Conservation (phyloP, 2,113 vertebrate species). For the Gracilinanus agilis region DNA sequence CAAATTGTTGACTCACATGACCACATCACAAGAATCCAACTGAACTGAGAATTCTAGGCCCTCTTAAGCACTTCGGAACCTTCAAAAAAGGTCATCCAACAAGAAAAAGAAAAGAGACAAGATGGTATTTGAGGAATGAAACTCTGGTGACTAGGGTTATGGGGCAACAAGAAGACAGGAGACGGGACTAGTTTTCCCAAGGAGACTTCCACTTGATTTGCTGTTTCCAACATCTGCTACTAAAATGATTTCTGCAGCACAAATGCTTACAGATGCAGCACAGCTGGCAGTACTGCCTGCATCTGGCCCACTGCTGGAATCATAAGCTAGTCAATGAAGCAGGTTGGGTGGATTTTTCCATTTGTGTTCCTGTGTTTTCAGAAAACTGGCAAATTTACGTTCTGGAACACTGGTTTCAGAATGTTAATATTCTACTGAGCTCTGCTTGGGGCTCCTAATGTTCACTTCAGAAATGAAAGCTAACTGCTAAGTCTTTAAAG, state of each 20-base stretch:
- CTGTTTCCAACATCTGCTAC: conserved; percentile 71
- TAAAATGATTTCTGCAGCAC: conserved; percentile 74
- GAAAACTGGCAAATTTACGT: conserved; percentile 60
- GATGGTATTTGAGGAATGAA: conserved; percentile 71
- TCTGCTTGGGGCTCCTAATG: conserved; percentile 22
- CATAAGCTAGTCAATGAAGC: conserved; percentile 60
- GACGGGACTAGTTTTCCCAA: conserved; percentile 64
- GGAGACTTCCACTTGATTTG: conserved; percentile 34
- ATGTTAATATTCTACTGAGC: conserved; percentile 57
- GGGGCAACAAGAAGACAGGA: conserved; percentile 69
- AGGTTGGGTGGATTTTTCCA: conserved; percentile 56
- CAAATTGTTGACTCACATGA: conserved; percentile 55
- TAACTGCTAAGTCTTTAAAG: conserved; percentile 55
- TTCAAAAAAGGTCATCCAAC: conserved; percentile 25
- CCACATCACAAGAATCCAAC: conserved; percentile 70
- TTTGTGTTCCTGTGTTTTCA: conserved; percentile 62
- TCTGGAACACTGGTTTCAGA: conserved; percentile 40
- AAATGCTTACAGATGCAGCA: conserved; percentile 74
- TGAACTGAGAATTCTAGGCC: conserved; percentile 64
- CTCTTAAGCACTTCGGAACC: conserved; percentile 58
- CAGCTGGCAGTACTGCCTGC: conserved; percentile 62
- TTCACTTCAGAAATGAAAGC: conserved; percentile 44
- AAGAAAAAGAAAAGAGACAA: conserved; percentile 59
- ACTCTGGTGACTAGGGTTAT: conserved; percentile 66
- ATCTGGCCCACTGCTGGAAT: conserved; percentile 41